Conservation (phyloP, 1,140 invertebrate genomes). For the Gonioctena quinquepunctata region DNA sequence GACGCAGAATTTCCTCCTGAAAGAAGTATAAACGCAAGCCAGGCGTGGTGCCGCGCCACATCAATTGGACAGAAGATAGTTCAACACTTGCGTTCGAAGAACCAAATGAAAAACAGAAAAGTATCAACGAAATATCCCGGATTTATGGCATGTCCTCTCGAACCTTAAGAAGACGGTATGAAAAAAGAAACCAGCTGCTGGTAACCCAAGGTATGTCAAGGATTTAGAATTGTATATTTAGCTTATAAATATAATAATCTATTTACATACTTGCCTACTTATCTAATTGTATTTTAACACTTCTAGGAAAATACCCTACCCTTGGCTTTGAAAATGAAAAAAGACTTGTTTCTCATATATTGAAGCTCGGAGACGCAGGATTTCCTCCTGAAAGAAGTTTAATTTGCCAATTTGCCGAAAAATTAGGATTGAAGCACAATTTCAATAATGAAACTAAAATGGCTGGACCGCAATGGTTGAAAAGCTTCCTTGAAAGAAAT, state of each 20-base stretch:
- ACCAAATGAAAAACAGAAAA: background rate
- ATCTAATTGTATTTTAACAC: slow-evolving; percentile 3
- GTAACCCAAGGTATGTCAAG: slow-evolving; percentile 25
- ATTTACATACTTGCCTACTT: slow-evolving; percentile 29
- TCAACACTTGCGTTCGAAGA: background rate
- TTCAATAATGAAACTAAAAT: slow-evolving; percentile 37
- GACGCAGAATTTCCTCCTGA: slow-evolving; percentile 33
- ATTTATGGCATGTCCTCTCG: background rate
- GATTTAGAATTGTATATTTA: background rate
- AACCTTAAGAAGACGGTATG: background rate
- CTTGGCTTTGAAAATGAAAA: slow-evolving; percentile 40
- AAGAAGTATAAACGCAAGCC: slow-evolving; percentile 32
- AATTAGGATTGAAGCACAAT: slow-evolving; percentile 35
- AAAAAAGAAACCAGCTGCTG: slow-evolving; percentile 16
- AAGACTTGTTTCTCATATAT: slow-evolving; percentile 43
- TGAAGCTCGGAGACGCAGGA: slow-evolving; percentile 31
- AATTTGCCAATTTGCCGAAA: slow-evolving; percentile 41
- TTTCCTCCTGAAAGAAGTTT: slow-evolving; percentile 33
- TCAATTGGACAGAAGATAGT: slow-evolving; percentile 4
- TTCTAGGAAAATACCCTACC: slow-evolving; percentile 40
- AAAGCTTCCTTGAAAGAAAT: slow-evolving; percentile 50
- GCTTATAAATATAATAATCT: background rate
- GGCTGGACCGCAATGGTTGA: slow-evolving; percentile 41
- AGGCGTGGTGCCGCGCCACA: slow-evolving; percentile 31
- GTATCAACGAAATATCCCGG: slow-evolving; percentile 1